Percentiles rank a stretch among this genome's conserved stretches.
These are phyloP conservation scores for Drosophila multiciliata DNA, from an alignment of 2,888 invertebrate species.

Conservation along the genomic window DNA sequence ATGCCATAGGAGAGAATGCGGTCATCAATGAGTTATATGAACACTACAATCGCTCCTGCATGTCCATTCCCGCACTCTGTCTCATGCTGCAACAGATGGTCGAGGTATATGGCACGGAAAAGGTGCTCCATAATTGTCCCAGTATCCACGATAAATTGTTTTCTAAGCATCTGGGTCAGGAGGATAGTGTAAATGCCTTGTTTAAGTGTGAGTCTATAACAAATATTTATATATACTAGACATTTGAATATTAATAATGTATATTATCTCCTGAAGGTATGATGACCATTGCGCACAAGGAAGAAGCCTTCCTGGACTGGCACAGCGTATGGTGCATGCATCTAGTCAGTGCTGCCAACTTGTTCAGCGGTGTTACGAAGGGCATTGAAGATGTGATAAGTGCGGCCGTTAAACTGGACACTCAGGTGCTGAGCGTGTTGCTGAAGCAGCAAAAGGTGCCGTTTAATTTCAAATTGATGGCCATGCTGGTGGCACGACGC, in stretches of 20 bases:
- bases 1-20: slow-evolving; percentile 49
- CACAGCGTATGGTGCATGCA: slow-evolving; percentile 11
- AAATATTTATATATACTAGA: not conserved
- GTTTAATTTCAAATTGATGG: slow-evolving; percentile 1
- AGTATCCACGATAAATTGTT: slow-evolving; percentile 55
- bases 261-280: not conserved
- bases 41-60: slow-evolving; percentile 52
- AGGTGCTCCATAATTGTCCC: slow-evolving; percentile 65
- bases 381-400: slow-evolving; percentile 5
- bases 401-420: slow-evolving; percentile 4
- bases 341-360: slow-evolving; percentile 1
- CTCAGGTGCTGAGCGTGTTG: not conserved
- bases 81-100: slow-evolving; percentile 76
- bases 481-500: slow-evolving; percentile 83
- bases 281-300: slow-evolving; percentile 12
- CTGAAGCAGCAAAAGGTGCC: not conserved
- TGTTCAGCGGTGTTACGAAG: not conserved
- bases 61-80: slow-evolving; percentile 67
- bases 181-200: slow-evolving; percentile 32
- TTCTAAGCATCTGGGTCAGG: slow-evolving; percentile 62
- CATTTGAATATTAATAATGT: not conserved
- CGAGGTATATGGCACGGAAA: slow-evolving; percentile 68
- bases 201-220: not conserved
- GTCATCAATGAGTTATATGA: slow-evolving; percentile 72
- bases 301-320: not conserved